Base-by-base conservation (phyloP, 2,888 invertebrate species). In the Caenorhabditis sp. region DNA sequence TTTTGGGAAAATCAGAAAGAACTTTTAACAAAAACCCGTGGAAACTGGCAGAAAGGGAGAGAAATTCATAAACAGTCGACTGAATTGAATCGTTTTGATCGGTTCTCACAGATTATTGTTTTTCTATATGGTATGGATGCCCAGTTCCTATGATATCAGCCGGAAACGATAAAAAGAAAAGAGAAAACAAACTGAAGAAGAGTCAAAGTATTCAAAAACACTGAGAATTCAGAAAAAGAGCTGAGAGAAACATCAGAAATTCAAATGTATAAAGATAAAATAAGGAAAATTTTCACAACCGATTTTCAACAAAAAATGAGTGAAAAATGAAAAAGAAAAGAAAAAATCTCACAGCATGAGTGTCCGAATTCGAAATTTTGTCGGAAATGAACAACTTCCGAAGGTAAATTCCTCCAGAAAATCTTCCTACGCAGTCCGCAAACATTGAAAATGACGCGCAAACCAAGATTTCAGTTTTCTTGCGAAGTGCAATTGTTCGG, bases 371-470 rank as follows among this genome's bases (percentile, higher is more conserved):
- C 58, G 47, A 51, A 50, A 44, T 8, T 18, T 22, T 24, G 61
- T 50, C 76, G 76, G 76, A 76, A 76, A 76, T 76, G 61, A 76
- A 67, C 60, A 76, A 74, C 51, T 65, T 74, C 74, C 74, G 53
- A 32, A 37, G n/a, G n/a, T n/a, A 24, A 56, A 62, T 50, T 58
- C 35, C 15, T 22, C 20, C 24, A 22, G 47, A 32, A 50, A 64
- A 60, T 11, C n/a, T 26, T 67, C 61, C 22, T n/a, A 18, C 1
- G 47, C 15, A 32, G 76, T 76, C 60, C 67, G 76, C 65, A 76
- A 47, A 44, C 76, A 76, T 8, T 61, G 3, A 6, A 67, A 20
- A 18, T 13, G 35, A 74, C 74, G 74, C 50, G 65, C 65, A 74
- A 28, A 26, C 18, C 28, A 32, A 50, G 50, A 35, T 60, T 69